Percentiles rank a stretch among this genome's conserved stretches.
Conservation (phyloP, 2,797 vertebrate genomes). For the Scolopax rusticola region DNA sequence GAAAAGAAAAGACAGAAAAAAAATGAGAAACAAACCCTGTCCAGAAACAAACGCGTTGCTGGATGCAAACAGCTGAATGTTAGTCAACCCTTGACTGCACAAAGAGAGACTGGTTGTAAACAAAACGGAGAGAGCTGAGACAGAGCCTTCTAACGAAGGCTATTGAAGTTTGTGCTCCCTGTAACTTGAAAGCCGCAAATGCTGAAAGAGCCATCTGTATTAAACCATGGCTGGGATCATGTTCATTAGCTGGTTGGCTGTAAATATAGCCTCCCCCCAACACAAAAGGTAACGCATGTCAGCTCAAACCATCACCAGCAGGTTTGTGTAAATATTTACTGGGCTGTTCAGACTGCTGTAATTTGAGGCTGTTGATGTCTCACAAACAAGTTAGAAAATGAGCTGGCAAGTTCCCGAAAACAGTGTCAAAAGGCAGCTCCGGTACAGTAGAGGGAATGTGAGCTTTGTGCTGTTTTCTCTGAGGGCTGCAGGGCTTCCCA, state of each 20-base stretch:
- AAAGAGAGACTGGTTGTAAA: conserved; percentile 65
- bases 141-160: conserved; percentile 56
- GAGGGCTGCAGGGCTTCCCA: conserved; percentile 1
- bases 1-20: neutral
- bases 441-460: conserved; percentile 40
- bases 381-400: conserved; percentile 68
- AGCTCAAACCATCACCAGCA: conserved; percentile 70
- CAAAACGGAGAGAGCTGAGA: conserved; percentile 63
- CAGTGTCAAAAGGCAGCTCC: conserved; percentile 52
- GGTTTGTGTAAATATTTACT: conserved; percentile 76
- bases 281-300: conserved; percentile 55
- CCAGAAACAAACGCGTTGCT: neutral
- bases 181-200: conserved; percentile 68
- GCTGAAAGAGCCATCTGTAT: conserved; percentile 66
- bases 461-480: conserved; percentile 24
- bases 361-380: conserved; percentile 70
- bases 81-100: conserved; percentile 62
- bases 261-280: conserved; percentile 70
- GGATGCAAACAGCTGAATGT: conserved; percentile 53
- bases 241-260: conserved; percentile 77
- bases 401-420: conserved; percentile 69
- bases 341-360: conserved; percentile 60
- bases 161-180: conserved; percentile 76
- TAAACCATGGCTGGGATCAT: conserved; percentile 56
- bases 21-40: neutral